phyloP scores from a whole-genome alignment of 2,113 vertebrate genomes.

The Pimephales promelas region DNA sequence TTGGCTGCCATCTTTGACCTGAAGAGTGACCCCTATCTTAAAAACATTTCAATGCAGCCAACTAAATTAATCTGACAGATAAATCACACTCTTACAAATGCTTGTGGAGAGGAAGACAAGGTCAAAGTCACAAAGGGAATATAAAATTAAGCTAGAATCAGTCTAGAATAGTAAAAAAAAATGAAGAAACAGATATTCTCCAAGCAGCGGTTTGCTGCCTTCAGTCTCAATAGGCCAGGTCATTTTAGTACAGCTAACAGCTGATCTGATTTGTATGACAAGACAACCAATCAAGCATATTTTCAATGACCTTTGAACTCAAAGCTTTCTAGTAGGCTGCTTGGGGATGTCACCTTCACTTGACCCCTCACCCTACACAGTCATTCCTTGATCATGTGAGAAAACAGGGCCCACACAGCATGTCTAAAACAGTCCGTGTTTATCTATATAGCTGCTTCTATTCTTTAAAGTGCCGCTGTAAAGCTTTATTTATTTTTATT shows the following conservation, averaged over 20 bases:
- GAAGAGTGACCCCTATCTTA: slow-evolving; percentile 68
- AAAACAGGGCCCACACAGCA: slow-evolving; percentile 52
- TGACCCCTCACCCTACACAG: slow-evolving; percentile 68
- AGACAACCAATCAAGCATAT: slow-evolving; percentile 66
- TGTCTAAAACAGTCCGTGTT: slow-evolving; percentile 55
- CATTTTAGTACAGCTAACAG: slow-evolving; percentile 37
- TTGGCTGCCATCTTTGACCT: slow-evolving; percentile 73
- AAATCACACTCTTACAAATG: slow-evolving; percentile 74
- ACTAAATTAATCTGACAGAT: slow-evolving; percentile 74
- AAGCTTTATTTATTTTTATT: not conserved
- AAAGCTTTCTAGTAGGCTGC: slow-evolving; percentile 74
- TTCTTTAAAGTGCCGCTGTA: not conserved
- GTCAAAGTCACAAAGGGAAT: slow-evolving; percentile 68
- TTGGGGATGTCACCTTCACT: slow-evolving; percentile 72
- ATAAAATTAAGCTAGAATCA: slow-evolving; percentile 63
- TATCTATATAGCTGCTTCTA: not conserved
- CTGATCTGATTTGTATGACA: slow-evolving; percentile 76
- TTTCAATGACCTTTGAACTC: slow-evolving; percentile 74
- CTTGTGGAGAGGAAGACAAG: slow-evolving; percentile 63
- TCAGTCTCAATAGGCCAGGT: not conserved
- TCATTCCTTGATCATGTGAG: slow-evolving; percentile 61
- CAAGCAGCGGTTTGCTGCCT: not conserved
- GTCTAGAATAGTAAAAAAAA: not conserved
- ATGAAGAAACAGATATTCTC: not conserved
- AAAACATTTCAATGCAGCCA: slow-evolving; percentile 74